Base-by-base conservation (phyloP, 2,888 invertebrate genomes). In the Drosophila mercatorum region DNA sequence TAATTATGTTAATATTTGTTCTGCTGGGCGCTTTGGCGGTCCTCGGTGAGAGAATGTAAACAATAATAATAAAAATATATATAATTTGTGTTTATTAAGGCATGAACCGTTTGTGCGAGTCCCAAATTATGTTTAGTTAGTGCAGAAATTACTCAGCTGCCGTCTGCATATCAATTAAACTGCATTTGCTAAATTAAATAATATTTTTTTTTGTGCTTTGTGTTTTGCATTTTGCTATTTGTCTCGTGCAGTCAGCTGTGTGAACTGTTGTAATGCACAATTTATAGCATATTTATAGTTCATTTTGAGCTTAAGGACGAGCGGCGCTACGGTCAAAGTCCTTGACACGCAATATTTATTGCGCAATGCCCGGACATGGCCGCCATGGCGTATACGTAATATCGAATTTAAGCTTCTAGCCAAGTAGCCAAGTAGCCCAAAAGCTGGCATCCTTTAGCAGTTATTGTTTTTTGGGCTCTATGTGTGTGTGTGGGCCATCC, bases 281-380 rank as follows among this genome's bases (percentile, higher is more conserved):
- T 64, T 58, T 60, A 69, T 72, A n/a, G 57, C 67, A 68, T 44
- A 22, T 36, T 36, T 51, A 34, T 34, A 34, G 51, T 10, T 34
- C 12, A 81, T 70, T 82, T 87, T 73, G 67, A 68, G 77, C 55
- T 44, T 63, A 63, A 65, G 66, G 40, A 12, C 60, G 38, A 55
- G 34, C 38, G 70, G 60, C 44, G 58, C 49, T 66, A 74, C 59
- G 52, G 55, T 64, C 63, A 73, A 56, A 75, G 85, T 82, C 86
- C 88, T 88, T 85, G 84, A 80, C 77, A 73, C 68, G 77, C 60
- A 72, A 75, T 81, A 84, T 85, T 85, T 85, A 88, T 85, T 88
- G 75, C 86, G 72, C 60, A 61, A 59, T 56, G 52, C 59, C 49
- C 49, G 49, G 17, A n/a, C 49, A 34, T 11, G 49, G 49, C 31